Conservation (phyloP, 2,888 invertebrate genomes). For the Hirtodrosophila alboralis region DNA sequence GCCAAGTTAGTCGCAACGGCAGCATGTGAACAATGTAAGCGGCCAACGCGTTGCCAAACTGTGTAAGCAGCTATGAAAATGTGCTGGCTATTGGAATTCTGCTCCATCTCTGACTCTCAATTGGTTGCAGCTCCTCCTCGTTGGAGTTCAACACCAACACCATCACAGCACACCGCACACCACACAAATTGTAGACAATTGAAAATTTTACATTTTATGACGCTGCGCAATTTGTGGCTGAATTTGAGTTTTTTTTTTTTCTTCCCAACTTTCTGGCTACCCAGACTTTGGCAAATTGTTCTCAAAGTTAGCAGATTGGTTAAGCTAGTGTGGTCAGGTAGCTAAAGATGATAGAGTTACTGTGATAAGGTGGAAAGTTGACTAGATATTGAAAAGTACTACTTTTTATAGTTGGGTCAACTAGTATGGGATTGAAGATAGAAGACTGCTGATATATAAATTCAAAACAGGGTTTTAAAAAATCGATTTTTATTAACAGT, state of each 20-base stretch:
- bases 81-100: constrained; percentile 58
- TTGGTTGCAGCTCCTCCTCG: constrained; percentile 14
- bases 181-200: constrained; percentile 76
- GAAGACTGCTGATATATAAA: no score
- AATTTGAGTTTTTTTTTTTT: constrained; percentile 18
- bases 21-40: constrained; percentile 79
- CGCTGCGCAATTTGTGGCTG: constrained; percentile 72
- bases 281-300: constrained; percentile 59
- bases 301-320: constrained; percentile 5
- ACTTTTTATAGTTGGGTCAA: no score
- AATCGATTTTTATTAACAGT: no score
- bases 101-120: constrained; percentile 1
- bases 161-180: no score
- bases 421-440: no score
- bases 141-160: constrained; percentile 54
- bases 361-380: background rate
- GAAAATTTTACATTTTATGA: constrained; percentile 80
- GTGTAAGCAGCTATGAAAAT: constrained; percentile 78
- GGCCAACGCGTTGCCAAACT: constrained; percentile 71
- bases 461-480: no score
- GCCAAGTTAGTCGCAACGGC: constrained; percentile 67
- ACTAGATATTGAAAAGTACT: constrained; percentile 2
- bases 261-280: constrained; percentile 22
- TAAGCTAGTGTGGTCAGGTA: constrained; percentile 16
- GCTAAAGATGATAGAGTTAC: constrained; percentile 18